Conservation (phyloP, 2,797 vertebrate genomes). For the Mormyrops attenuatus region DNA sequence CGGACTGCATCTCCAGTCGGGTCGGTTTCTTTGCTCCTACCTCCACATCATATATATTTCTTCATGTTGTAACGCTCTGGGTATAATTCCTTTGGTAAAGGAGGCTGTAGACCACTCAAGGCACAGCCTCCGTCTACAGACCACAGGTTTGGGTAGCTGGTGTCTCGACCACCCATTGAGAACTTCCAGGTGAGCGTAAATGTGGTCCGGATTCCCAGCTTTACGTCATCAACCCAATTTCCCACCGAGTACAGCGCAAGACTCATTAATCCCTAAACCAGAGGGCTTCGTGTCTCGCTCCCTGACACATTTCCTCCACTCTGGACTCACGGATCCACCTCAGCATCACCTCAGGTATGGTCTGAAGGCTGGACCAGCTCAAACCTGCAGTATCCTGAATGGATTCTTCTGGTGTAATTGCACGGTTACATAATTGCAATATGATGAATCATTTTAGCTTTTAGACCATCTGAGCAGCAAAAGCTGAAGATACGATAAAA, state of each 20-base stretch:
- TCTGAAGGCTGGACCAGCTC: neutral
- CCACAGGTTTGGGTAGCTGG: neutral
- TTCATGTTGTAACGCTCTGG: neutral
- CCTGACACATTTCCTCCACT: neutral
- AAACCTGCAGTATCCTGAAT: neutral
- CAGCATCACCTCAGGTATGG: neutral
- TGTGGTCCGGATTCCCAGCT: neutral
- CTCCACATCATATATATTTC: neutral
- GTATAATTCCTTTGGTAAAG: neutral
- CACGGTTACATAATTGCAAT: neutral
- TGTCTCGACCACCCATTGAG: neutral
- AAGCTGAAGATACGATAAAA: neutral
- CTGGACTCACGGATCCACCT: neutral
- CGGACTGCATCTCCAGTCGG: neutral
- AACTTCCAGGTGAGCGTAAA: neutral
- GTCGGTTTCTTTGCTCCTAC: neutral
- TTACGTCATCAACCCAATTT: neutral
- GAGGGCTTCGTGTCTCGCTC: neutral
- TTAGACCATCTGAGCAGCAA: constrained; percentile 4
- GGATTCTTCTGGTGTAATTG: neutral
- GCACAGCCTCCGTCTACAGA: neutral
- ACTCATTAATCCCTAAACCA: neutral
- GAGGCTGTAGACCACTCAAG: neutral
- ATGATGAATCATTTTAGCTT: constrained; percentile 11
- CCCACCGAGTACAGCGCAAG: neutral